These are phyloP conservation scores for Ernsta delagoae DNA, from an alignment of 2,888 invertebrate genomes.

Conservation along the genomic window DNA sequence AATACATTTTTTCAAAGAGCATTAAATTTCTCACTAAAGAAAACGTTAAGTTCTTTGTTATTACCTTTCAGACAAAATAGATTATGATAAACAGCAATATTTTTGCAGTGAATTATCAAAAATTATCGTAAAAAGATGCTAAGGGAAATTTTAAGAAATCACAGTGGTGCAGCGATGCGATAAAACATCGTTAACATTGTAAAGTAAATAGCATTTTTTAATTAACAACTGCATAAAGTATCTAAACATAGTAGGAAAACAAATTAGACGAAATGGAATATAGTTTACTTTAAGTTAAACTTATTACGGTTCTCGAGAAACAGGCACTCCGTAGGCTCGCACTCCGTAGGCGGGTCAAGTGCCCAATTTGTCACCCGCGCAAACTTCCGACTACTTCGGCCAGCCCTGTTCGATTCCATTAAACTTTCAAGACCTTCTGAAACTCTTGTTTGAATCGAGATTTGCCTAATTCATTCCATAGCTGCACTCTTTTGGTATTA, in stretches of 20 bases:
- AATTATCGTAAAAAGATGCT: neutral
- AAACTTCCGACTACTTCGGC: slow-evolving; percentile 78
- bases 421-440: slow-evolving; percentile 84
- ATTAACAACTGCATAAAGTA: slow-evolving; percentile 70
- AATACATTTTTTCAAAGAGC: slow-evolving; percentile 24
- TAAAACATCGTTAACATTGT: too few relatives aligned
- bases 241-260: slow-evolving; percentile 62
- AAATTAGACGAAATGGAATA: slow-evolving; percentile 83
- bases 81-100: neutral
- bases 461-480: slow-evolving; percentile 76
- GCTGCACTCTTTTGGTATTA: slow-evolving; percentile 34
- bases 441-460: slow-evolving; percentile 81
- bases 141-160: neutral
- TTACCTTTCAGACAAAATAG: neutral
- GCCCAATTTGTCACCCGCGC: slow-evolving; percentile 84
- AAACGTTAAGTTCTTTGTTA: slow-evolving; percentile 4
- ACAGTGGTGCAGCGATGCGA: neutral
- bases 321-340: slow-evolving; percentile 77
- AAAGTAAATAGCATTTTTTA: slow-evolving; percentile 56
- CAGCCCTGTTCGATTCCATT: slow-evolving; percentile 82
- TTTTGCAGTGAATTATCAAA: neutral
- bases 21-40: neutral
- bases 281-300: slow-evolving; percentile 85
- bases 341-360: slow-evolving; percentile 82
- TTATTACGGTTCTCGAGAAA: slow-evolving; percentile 83